Percentiles rank a stretch among this genome's conserved stretches.
These are phyloP conservation scores for Echinometra lucunter DNA, from an alignment of 53 echinoderm and acorn worm genomes.

Conservation along the genomic window DNA sequence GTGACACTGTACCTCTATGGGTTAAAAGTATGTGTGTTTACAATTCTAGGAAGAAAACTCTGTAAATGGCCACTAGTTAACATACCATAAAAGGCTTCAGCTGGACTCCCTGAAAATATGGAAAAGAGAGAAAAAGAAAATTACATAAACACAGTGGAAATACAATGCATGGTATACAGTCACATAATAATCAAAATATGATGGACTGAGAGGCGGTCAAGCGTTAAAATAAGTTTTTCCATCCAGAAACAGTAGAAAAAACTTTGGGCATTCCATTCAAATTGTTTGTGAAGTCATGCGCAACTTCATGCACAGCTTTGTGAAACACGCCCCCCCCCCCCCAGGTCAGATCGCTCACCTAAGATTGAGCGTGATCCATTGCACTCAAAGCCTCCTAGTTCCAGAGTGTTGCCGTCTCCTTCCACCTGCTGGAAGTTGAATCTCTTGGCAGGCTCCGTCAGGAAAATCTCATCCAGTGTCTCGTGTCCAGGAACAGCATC, in stretches of 20 bases:
- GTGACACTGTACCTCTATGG: too few species aligned
- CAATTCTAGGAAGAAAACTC: too few species aligned
- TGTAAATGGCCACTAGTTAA: background rate
- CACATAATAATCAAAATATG: too few species aligned
- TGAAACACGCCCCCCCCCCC: too few species aligned
- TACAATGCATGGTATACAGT: too few species aligned
- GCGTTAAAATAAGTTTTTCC: too few species aligned
- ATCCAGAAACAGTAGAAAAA: too few species aligned
- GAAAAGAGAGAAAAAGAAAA: background rate
- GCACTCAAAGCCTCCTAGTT: conserved; percentile 49
- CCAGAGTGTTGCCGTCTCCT: conserved; percentile 2
- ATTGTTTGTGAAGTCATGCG: too few species aligned
- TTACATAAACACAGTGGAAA: background rate
- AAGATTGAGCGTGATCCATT: background rate
- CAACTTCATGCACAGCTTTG: too few species aligned
- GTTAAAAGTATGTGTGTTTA: too few species aligned
- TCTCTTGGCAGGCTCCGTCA: background rate
- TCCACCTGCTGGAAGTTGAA: background rate
- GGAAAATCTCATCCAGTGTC: conserved; percentile 23
- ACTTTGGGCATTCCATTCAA: too few species aligned
- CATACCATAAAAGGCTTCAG: background rate
- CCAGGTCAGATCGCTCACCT: background rate
- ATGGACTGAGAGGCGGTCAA: too few species aligned
- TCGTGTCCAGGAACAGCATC: conserved; percentile 14
- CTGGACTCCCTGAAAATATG: background rate